Conservation (phyloP, 2,113 vertebrate species). For the Spermophilus dauricus region DNA sequence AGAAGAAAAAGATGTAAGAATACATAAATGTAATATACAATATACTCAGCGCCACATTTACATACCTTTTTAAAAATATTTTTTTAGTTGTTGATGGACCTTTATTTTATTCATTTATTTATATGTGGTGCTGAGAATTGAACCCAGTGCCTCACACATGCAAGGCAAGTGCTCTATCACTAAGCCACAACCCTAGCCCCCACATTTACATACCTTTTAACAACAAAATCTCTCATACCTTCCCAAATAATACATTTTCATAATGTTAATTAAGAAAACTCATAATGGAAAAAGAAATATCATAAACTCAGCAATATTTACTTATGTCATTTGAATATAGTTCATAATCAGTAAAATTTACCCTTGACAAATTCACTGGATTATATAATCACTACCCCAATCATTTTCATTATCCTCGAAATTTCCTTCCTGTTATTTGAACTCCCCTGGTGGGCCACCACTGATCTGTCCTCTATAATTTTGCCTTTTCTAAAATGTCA, state of each 20-base stretch:
- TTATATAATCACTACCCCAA: neutral
- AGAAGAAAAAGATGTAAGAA: neutral
- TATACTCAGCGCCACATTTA: conserved; percentile 3
- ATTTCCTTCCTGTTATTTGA: neutral
- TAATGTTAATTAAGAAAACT: conserved; percentile 5
- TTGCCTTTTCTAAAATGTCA: neutral
- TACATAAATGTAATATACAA: neutral
- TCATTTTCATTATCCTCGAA: neutral
- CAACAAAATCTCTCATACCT: neutral
- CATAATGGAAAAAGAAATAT: neutral
- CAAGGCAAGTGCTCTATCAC: too few species aligned
- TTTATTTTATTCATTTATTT: too few species aligned
- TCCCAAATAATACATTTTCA: neutral
- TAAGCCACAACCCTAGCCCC: too few species aligned
- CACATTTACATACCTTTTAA: neutral
- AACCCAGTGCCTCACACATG: too few species aligned
- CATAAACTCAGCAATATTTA: conserved; percentile 27
- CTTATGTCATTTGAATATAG: neutral
- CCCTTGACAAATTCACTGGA: neutral
- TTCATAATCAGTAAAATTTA: neutral
- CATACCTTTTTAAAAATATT: neutral
- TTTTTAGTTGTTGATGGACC: too few species aligned
- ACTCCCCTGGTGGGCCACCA: neutral
- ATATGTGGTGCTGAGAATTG: too few species aligned
- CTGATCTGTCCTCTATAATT: neutral